Evolutionary conservation across 2,888 invertebrate species (phyloP).

Genomic region (Agrochola circellaris): DNA sequence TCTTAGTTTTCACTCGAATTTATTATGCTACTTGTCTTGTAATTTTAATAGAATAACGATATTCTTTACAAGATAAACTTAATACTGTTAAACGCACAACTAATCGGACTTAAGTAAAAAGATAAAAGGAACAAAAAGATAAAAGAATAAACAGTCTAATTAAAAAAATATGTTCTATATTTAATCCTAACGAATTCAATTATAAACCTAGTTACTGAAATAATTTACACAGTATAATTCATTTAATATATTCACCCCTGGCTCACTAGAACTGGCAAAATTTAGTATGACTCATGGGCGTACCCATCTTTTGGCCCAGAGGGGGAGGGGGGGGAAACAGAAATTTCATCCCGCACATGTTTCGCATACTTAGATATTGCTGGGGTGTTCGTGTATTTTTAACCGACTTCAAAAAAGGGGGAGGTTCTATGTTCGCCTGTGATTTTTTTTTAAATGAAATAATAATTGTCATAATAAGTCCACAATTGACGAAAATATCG

Average conservation of each 20-base stretch:
- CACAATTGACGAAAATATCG: too few relatives aligned
- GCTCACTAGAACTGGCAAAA: neutral
- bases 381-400: too few relatives aligned
- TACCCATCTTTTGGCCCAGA: too few relatives aligned
- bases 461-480: too few relatives aligned
- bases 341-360: too few relatives aligned
- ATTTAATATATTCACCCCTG: too few relatives aligned
- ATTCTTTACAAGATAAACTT: conserved; percentile 33
- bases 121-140: conserved; percentile 17
- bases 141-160: conserved; percentile 12
- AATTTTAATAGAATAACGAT: conserved; percentile 21
- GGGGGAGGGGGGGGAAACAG: too few relatives aligned
- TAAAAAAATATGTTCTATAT: conserved; percentile 19
- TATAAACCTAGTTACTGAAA: neutral
- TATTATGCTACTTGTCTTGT: conserved; percentile 22
- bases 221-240: neutral
- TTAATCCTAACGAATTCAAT: neutral
- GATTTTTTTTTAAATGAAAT: too few relatives aligned
- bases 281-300: too few relatives aligned
- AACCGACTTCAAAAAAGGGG: too few relatives aligned
- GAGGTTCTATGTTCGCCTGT: too few relatives aligned
- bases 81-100: conserved; percentile 58
- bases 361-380: too few relatives aligned
- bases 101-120: conserved; percentile 21
- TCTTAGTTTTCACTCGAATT: conserved; percentile 55